Percentiles rank a stretch among this genome's conserved stretches.
Conservation (phyloP, 2,113 vertebrate genomes). For the Sceloporus undulatus region DNA sequence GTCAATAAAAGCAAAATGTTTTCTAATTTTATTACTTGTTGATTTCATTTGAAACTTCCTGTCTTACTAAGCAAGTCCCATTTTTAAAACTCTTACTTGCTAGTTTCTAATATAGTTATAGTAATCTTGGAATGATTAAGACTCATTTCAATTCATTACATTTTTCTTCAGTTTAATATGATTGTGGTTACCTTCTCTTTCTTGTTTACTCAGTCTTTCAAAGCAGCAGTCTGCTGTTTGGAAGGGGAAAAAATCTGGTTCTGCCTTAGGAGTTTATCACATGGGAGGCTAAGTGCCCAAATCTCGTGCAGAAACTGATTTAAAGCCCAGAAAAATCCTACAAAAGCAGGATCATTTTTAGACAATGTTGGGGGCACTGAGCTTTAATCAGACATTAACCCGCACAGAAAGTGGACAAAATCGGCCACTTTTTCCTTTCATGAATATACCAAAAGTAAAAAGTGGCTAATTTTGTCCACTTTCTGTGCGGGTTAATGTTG, state of each 20-base stretch:
- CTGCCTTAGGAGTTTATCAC: too few relatives aligned
- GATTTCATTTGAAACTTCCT: slow-evolving; percentile 6
- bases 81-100: neutral
- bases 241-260: neutral
- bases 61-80: slow-evolving; percentile 8
- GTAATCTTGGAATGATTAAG: slow-evolving; percentile 23
- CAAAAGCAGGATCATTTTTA: too few relatives aligned
- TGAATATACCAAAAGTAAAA: too few relatives aligned
- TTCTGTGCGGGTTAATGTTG: too few relatives aligned
- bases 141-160: neutral
- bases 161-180: slow-evolving; percentile 19
- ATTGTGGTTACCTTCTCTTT: neutral
- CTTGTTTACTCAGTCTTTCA: neutral
- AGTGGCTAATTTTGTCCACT: too few relatives aligned
- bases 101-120: neutral
- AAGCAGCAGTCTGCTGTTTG: neutral
- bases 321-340: too few relatives aligned
- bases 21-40: neutral
- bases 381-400: too few relatives aligned
- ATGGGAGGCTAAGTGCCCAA: too few relatives aligned
- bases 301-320: too few relatives aligned
- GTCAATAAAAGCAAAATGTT: neutral
- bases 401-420: too few relatives aligned
- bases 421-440: too few relatives aligned
- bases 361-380: too few relatives aligned